Evolutionary conservation across 2,888 invertebrate genomes (phyloP).

Genomic region (Troglohyphantes excavatus): DNA sequence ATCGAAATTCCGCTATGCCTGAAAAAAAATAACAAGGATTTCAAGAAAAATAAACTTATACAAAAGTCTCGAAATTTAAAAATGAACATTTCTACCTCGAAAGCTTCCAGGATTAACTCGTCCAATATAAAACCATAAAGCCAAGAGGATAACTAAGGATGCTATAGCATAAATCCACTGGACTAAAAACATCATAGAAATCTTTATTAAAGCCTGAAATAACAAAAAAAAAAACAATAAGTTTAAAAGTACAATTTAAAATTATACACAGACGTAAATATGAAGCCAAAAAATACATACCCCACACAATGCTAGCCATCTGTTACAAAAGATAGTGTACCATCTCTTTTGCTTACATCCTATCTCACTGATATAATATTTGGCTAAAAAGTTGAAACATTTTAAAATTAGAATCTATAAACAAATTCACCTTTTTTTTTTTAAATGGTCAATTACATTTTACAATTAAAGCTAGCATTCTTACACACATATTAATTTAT

Average conservation of each 20-base stretch:
- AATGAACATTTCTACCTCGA: slow-evolving; percentile 87
- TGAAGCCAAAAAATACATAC: slow-evolving; percentile 85
- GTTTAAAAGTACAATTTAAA: background rate
- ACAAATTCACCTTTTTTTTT: background rate
- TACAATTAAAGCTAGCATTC: background rate
- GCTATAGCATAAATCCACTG: slow-evolving; percentile 96
- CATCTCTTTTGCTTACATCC: slow-evolving; percentile 96
- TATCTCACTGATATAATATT: slow-evolving; percentile 82
- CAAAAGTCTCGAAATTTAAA: background rate
- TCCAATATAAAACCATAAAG: slow-evolving; percentile 96
- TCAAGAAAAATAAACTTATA: background rate
- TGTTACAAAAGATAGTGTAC: slow-evolving; percentile 96
- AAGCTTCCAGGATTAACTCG: slow-evolving; percentile 97
- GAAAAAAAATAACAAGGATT: slow-evolving; percentile 53
- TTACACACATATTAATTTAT: no score
- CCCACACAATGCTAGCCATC: slow-evolving; percentile 95
- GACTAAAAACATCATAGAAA: slow-evolving; percentile 95
- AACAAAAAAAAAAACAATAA: slow-evolving; percentile 41
- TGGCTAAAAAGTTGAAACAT: slow-evolving; percentile 39
- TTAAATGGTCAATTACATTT: background rate
- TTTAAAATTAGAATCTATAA: background rate
- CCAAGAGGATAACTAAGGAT: slow-evolving; percentile 90
- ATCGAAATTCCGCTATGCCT: slow-evolving; percentile 83
- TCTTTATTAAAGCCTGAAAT: slow-evolving; percentile 91
- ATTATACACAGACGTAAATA: background rate